Evolutionary conservation across 2,888 invertebrate genomes (phyloP).

Genomic region (Sepioteuthis lessoniana): DNA sequence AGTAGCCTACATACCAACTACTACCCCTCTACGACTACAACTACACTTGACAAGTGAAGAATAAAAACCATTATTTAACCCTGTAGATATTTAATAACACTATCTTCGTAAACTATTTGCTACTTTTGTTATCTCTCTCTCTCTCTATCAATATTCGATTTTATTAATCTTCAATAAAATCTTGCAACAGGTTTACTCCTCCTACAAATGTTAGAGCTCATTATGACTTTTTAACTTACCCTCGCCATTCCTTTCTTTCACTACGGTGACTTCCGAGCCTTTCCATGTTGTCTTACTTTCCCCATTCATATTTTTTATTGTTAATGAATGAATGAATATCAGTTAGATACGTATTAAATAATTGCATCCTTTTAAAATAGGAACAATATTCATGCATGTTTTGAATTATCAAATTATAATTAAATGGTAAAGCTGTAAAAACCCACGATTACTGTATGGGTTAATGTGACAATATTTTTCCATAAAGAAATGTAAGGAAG

Average conservation of each 20-base stretch:
- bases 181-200: slow-evolving; percentile 6
- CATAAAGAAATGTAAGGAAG: too few relatives aligned
- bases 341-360: not conserved
- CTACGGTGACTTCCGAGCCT: not conserved
- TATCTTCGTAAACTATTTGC: not conserved
- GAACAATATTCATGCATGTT: too few relatives aligned
- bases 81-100: not conserved
- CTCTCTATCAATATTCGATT: not conserved
- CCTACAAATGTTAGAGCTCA: not conserved
- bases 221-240: not conserved
- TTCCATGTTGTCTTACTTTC: not conserved
- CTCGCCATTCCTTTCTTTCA: not conserved
- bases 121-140: not conserved
- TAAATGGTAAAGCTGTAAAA: not conserved
- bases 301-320: not conserved
- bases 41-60: not conserved
- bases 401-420: not conserved
- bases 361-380: not conserved
- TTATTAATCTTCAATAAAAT: not conserved
- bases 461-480: not conserved
- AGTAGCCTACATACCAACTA: not conserved
- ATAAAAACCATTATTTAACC: not conserved
- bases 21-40: not conserved
- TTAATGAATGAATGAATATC: not conserved
- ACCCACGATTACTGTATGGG: not conserved